Evolutionary conservation across 2,113 vertebrate species (phyloP).

Genomic region (Agapornis roseicollis): DNA sequence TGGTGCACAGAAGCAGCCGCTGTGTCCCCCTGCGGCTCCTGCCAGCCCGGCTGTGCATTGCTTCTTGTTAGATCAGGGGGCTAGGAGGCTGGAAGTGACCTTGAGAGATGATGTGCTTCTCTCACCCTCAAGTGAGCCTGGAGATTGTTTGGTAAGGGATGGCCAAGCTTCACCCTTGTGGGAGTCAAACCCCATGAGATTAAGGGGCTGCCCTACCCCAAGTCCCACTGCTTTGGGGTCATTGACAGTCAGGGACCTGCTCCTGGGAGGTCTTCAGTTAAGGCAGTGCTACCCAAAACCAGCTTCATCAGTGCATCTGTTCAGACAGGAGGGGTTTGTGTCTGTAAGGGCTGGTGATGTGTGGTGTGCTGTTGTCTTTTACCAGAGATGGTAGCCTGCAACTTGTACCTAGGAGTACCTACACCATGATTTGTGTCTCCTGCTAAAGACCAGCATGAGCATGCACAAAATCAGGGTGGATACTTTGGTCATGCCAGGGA

Average conservation of each 20-base stretch:
- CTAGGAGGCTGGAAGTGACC: background rate
- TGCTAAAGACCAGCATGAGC: background rate
- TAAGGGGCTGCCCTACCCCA: background rate
- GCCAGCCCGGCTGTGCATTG: accelerated
- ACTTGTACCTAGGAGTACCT: background rate
- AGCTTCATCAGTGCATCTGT: background rate
- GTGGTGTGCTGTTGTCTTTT: accelerated
- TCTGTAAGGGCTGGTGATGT: background rate
- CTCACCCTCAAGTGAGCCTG: accelerated
- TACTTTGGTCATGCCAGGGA: background rate
- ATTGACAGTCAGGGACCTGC: background rate
- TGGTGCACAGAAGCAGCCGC: background rate
- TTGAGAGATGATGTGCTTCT: background rate
- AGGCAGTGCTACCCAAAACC: background rate
- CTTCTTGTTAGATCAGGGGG: background rate
- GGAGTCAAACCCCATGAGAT: background rate
- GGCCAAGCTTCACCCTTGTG: accelerated
- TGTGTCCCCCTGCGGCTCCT: background rate
- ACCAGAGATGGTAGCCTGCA: accelerated
- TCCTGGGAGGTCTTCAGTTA: background rate
- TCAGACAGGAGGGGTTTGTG: accelerated
- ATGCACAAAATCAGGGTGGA: background rate
- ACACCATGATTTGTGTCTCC: background rate
- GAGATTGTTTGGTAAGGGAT: accelerated
- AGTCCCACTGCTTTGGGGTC: background rate